Base-by-base conservation (phyloP, 2,113 vertebrate species). In the Hirundichthys speculiger region DNA sequence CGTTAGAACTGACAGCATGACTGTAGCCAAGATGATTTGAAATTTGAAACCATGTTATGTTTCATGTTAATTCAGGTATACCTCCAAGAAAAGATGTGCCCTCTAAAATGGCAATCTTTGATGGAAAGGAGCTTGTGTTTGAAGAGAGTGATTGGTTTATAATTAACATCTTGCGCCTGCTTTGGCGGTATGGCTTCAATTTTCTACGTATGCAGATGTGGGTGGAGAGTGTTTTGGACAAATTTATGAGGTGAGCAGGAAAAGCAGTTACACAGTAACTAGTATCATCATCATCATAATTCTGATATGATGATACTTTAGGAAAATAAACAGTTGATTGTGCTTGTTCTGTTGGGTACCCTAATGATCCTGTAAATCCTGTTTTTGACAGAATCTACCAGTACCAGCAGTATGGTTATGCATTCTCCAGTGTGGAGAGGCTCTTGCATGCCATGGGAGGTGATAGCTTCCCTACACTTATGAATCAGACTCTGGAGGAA, bases 81-180 rank as follows among this genome's bases (percentile, higher is more conserved):
- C 73, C 90, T 0, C 50, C 25, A 0, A 20, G 84, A 22, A 24
- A 83, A 0, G 48, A 30, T 0, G 77, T 83, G 1, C 22, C 75
- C 11, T 73, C 87, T 39, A 93, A 94, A 4, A 9, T 90, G 5
- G 96, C 93, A 0, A 87, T 99, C 57, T 98, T 96, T 55, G 91
- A 96, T 0, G 97, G 98, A 24, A 94, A 96, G 24, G 91, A 94
- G 63, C 89, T 99, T 7, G 93, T 90, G 5, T 99, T 96, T 34
- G 92, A 97, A 81, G 95, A 99, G 88, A 99, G 96, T 40, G 84
- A 94, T 79, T 99, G 96, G 96, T 96, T 91, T 50, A 73, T 98
- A 13, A 27, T 98, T 34, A 98, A 95, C 72, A 73, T 95, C 20
- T 59, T 96, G 13, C 94, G 93, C 45, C 80, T 96, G 64, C 75